Evolutionary conservation across 1,140 invertebrate genomes (phyloP).

Genomic region (Eriocheir sinensis): DNA sequence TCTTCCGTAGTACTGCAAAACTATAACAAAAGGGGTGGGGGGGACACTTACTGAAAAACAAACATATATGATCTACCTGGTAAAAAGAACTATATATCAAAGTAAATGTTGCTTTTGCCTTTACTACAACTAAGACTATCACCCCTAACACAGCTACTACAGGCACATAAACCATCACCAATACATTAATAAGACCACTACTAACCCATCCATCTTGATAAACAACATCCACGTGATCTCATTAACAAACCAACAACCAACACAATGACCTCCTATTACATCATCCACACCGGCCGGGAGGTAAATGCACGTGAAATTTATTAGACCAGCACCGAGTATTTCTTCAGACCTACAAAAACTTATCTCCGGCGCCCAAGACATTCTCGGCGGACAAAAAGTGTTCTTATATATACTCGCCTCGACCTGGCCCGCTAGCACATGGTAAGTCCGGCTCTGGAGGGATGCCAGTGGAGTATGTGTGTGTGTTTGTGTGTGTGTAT

Average conservation of each 20-base stretch:
- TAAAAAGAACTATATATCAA: no score
- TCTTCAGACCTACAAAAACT: not conserved
- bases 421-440: not conserved
- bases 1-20: no score
- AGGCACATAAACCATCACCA: not conserved
- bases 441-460: not conserved
- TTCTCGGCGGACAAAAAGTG: not conserved
- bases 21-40: no score
- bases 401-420: not conserved
- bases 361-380: not conserved
- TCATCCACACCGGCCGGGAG: not conserved
- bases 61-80: no score
- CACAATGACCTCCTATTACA: not conserved
- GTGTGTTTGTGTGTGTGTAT: not conserved
- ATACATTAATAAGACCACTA: no score
- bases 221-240: no score
- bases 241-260: not conserved
- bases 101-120: no score
- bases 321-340: not conserved
- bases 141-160: not conserved
- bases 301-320: conserved; percentile 6
- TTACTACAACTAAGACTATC: not conserved
- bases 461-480: not conserved
- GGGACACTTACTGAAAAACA: no score
- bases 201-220: no score